phyloP scores from a whole-genome alignment of 2,888 invertebrate species.

The Neoitamus cyanurus region DNA sequence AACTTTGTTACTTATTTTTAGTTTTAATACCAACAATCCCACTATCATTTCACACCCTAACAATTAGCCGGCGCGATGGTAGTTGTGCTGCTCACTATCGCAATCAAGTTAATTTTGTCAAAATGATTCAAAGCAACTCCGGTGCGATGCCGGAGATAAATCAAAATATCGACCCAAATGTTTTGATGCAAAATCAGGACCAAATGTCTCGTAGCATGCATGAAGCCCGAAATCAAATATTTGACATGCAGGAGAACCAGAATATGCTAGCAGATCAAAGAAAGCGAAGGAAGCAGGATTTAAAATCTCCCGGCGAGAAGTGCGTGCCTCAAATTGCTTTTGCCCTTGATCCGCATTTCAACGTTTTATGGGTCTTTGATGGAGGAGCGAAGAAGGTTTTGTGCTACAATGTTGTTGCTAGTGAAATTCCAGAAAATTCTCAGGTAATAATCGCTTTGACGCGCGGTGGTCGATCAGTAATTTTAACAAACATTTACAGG shows the following conservation, averaged over 20 bases:
- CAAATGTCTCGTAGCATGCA: slow-evolving; percentile 64
- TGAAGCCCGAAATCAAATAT: slow-evolving; percentile 65
- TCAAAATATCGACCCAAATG: slow-evolving; percentile 61
- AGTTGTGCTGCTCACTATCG: slow-evolving; percentile 86
- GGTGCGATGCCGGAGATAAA: slow-evolving; percentile 62
- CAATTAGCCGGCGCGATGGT: slow-evolving; percentile 90
- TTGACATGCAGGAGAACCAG: slow-evolving; percentile 62
- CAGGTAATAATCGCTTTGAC: slow-evolving; percentile 55
- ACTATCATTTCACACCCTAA: slow-evolving; percentile 85
- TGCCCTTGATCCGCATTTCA: slow-evolving; percentile 87
- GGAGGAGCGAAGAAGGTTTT: slow-evolving; percentile 71
- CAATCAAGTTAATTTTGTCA: slow-evolving; percentile 87
- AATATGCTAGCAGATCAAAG: slow-evolving; percentile 55
- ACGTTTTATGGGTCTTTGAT: slow-evolving; percentile 93
- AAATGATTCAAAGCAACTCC: slow-evolving; percentile 72
- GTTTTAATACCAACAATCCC: slow-evolving; percentile 85
- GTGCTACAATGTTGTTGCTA: slow-evolving; percentile 86
- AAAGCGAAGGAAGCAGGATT: slow-evolving; percentile 56
- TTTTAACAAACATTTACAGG: slow-evolving; percentile 54
- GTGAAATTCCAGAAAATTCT: slow-evolving; percentile 70
- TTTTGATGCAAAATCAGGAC: slow-evolving; percentile 27
- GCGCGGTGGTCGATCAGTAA: background rate
- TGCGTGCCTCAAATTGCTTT: slow-evolving; percentile 64
- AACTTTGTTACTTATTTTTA: slow-evolving; percentile 62
- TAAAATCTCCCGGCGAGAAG: slow-evolving; percentile 57